Base-by-base conservation (phyloP, 2,113 vertebrate species). In the Oxygymnocypris stewartii region DNA sequence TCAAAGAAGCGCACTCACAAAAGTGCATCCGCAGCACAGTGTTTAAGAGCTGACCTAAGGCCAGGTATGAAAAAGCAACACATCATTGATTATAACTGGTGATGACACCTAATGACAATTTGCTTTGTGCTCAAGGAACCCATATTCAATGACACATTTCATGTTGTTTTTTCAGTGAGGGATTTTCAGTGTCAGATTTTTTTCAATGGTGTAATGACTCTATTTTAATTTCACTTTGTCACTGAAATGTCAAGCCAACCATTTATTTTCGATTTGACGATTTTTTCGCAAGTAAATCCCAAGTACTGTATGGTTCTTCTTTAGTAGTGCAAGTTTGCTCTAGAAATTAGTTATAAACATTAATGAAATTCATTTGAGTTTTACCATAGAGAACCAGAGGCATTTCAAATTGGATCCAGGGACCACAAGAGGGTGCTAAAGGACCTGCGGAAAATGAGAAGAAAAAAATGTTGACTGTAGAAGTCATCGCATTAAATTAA, bases 1-100 rank as follows among this genome's bases (percentile, higher is more conserved):
- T 94, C 94, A 95, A 95, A 94, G 92, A 93, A 94, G 94, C 91
- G 85, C 87, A 91, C 91, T 92, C 92, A 91, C 91, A 92, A 92
- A 92, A 88, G 89, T 88, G 89, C 88, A 85, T 90, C 90, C 86
- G 80, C 73, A 82, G 88, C 77, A 90, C 79, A 90, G 88, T 75
- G 85, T 87, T 44, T n/a, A 85, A 91, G 89, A 92, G 89, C 78
- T 40, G 90, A 82, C 79, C 93, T 63, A 63, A 82, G 42, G 75
- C 59, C 59, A 81, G 78, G 11, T 16, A 63, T 7, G 23, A 20
- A 63, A 61, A 54, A 78, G 75, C 75, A 78, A 35, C 75, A 31
- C 28, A 81, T 86, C 23, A 77, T 54, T 89, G 90, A 92, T 92
- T 93, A 93, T 91, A 90, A 90, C 85, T 86, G 90, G 89, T 92